Conservation (phyloP, 2,888 invertebrate genomes). For the Bimastos eiseni region DNA sequence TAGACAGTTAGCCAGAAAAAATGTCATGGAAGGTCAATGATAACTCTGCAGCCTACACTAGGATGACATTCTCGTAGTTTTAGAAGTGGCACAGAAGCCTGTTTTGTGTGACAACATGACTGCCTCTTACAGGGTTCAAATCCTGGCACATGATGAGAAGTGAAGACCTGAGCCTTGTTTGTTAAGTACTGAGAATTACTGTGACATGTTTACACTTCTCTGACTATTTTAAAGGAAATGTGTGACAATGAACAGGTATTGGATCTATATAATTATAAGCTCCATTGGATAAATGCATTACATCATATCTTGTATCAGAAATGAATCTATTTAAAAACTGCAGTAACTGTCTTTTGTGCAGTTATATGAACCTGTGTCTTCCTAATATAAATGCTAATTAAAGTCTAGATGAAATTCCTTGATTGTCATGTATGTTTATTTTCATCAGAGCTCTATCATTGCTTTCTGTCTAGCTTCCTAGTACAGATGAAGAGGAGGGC, state of each 20-base stretch:
- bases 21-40: background rate
- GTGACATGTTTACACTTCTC: background rate
- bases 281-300: background rate
- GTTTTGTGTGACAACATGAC: background rate
- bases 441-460: background rate
- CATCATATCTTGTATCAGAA: background rate
- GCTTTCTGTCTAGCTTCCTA: slow-evolving; percentile 28
- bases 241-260: too few species aligned
- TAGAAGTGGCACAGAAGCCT: background rate
- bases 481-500: slow-evolving; percentile 30
- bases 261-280: too few species aligned
- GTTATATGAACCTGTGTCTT: background rate
- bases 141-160: background rate
- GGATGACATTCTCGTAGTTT: background rate
- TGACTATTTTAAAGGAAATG: background rate
- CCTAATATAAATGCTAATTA: background rate
- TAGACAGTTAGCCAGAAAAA: background rate
- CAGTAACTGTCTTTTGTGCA: background rate
- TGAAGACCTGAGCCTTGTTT: background rate
- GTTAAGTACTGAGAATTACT: background rate
- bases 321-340: background rate
- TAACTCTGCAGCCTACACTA: background rate
- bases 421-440: background rate
- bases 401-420: background rate
- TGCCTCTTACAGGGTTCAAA: background rate